Evolutionary conservation across 1,140 invertebrate species (phyloP), one percentile per base, ranked within the genome.

Genomic region (Aphidius ervi): DNA sequence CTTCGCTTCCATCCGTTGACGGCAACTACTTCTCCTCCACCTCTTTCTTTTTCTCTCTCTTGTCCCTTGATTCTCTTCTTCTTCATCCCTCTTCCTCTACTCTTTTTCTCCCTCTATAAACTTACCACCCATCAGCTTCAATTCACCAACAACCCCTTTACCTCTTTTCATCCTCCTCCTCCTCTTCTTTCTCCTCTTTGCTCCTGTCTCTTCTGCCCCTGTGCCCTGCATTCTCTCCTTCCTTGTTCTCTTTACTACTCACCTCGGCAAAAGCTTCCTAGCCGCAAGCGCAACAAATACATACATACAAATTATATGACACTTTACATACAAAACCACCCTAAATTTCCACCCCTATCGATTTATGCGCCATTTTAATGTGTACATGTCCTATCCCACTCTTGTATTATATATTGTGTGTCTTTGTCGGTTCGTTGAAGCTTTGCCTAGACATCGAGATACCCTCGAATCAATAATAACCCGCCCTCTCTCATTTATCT

Each of bases 351-450:
- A 74, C 77, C 76, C 73, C 70, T 78, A 79, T 79, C 76, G 77
- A 79, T 79, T 79, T 69, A 75, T 78, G 75, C 75, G 74, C 77
- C 70, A 77, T 77, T 77, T 76, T 74, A 46, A 58, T 2, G n/a
- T 23, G 23, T 31, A 31, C 23, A 31, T 31, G 23, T 31, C 23
- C 23, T 31, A 31, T 31, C 23, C 23, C 23, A 31, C 23, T 31
- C 4, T 31, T 31, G 23, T 31, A 31, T 31, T 31, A 31, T 31
- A 31, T 31, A 31, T 31, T 31, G 6, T 20, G 39, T 54, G 46
- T 55, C 6, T 54, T 39, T 49, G 56, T 50, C 43, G 46, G 47
- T 50, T 16, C 9, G 31, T 58, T 1, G 6, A 5, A 20, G 31
- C 20, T 3, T 50, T 5, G 23, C 46, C 46, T 40, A 46, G n/a